Evolutionary conservation across 2,113 vertebrate genomes (phyloP), one percentile per base, ranked within the genome.

Genomic region (Etia nguti): DNA sequence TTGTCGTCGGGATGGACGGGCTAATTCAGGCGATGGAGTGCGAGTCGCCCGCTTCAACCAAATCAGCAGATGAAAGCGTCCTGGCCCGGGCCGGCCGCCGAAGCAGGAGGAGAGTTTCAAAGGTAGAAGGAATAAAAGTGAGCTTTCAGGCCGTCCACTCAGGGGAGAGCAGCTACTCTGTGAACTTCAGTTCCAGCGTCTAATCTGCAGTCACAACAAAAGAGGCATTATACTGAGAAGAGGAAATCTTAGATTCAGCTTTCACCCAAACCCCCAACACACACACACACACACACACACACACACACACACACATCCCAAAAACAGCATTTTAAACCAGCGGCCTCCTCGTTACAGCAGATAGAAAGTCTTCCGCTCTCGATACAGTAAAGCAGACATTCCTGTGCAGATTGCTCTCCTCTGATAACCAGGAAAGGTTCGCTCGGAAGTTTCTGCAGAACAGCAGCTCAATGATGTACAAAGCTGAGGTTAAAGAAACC

Each of bases 151-250:
- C 95, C 83, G 95, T 94, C 89, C 90, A 95, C 95, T 93, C 91
- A 81, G 86, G 94, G 93, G 95, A 87, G 80, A 89, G 94, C 92
- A 86, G 85, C 90, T 92, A 82, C 82, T 93, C 60, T 88, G 92
- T 95, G 90, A 90, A 94, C 94, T 95, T 92, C 83, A 92, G 94
- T 95, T 97, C 95, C 91, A 90, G 81, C 95, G 93, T 94, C 87
- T 95, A 93, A 96, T 96, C 93, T 92, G 79, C 95, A 92, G 94
- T 93, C 92, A 94, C 96, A 97, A 98, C 97, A 98, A 97, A 95
- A 94, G 93, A 80, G 77, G 91, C 93, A 94, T 97, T 98, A 96
- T 97, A 84, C 75, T 54, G 86, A 84, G 92, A 79, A 52, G 91
- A 88, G 93, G 96, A 97, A 97, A 97, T 95, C 92, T 94, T 95